Evolutionary conservation across 2,888 invertebrate genomes (phyloP), one percentile per base, ranked within the genome.

Genomic region (Drosophila parthenogenetica): DNA sequence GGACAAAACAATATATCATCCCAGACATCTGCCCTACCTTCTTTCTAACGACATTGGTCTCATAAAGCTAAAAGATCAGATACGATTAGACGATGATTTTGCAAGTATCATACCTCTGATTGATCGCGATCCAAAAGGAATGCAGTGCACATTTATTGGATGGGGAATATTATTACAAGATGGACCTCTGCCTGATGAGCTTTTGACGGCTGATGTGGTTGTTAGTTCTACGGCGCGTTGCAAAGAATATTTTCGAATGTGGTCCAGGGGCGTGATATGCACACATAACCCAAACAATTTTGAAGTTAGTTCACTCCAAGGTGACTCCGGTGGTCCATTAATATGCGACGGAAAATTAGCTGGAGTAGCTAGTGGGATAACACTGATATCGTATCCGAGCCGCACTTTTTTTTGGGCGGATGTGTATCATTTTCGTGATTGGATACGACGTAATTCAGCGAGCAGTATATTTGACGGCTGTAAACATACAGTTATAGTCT

Each of bases 31-130:
- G n/a, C n/a, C n/a, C n/a, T n/a, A n/a, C n/a, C n/a, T n/a, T n/a
- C n/a, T n/a, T n/a, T n/a, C n/a, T n/a, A n/a, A n/a, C n/a, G n/a
- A 84, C 42, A 2, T 84, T 5, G 84, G 53, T 0, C 0, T 87
- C 1, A 0, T 82, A 0, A 43, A 14, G 10, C 40, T 82, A 1
- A 61, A 29, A 0, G 17, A 43, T 0, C 1, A 73, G 0, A 10
- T 2, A 11, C 5, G 16, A 0, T 22, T 54, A 2, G 46, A 11
- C 0, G 5, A 5, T 0, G 4, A 5, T 0, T 39, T 37, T 5
- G 49, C 42, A 2, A 59, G 10, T 4, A 8, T 49, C 0, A 66
- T 85, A n/a, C 32, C 71, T 1, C 10, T 46, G n/a, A 25, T 4
- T 14, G 25, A 46, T 29, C 14, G 46, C 4, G 46, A 46, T 25